These are phyloP conservation scores for Drosophila barbarae DNA, from an alignment of 2,888 invertebrate genomes.

Conservation along the genomic window DNA sequence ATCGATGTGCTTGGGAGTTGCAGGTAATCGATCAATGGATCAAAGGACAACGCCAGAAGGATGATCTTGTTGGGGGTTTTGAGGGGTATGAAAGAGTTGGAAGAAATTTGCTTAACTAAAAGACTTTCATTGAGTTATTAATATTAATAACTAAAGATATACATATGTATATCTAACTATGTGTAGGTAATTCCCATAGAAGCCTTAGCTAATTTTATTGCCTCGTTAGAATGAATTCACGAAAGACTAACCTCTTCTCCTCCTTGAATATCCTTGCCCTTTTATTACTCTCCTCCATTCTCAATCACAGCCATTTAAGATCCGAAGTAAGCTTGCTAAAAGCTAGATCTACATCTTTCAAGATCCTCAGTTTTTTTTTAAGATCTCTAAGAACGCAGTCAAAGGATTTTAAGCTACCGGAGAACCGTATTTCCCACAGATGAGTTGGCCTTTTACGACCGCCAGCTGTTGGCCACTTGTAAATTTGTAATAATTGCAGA, in stretches of 20 bases:
- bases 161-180: too few species aligned
- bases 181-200: too few species aligned
- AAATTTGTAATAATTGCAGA: slow-evolving; percentile 50
- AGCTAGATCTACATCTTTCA: slow-evolving; percentile 1
- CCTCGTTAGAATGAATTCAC: too few species aligned
- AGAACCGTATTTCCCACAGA: slow-evolving; percentile 14
- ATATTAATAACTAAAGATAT: too few species aligned
- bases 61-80: neutral
- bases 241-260: neutral
- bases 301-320: neutral
- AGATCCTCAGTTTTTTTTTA: slow-evolving; percentile 1
- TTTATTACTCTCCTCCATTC: neutral
- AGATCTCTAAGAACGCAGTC: neutral
- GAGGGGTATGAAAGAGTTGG: too few species aligned
- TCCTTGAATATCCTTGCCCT: neutral
- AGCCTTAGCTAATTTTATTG: too few species aligned
- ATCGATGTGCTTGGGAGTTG: slow-evolving; percentile 12
- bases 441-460: slow-evolving; percentile 17
- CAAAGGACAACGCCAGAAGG: slow-evolving; percentile 10
- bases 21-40: slow-evolving; percentile 28
- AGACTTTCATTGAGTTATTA: too few species aligned
- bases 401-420: slow-evolving; percentile 4
- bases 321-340: neutral
- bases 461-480: slow-evolving; percentile 36
- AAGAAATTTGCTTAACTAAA: too few species aligned